Base-by-base conservation (phyloP, 2,797 vertebrate species). In the Thamnophis elegans region DNA sequence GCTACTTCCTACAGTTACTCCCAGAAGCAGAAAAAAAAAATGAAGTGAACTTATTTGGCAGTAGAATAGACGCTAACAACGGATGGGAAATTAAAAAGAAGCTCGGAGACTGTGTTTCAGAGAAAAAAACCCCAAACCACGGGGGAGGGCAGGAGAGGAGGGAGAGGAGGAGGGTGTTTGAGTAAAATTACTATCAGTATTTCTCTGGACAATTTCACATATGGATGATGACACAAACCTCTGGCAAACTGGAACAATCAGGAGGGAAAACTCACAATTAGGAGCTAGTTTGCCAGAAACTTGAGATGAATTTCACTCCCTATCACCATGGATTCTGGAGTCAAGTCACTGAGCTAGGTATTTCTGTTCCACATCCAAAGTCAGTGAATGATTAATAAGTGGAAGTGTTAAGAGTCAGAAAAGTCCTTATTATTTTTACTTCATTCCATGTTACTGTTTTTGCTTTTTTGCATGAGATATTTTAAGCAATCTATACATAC, bases 1-100 rank as follows among this genome's bases (percentile, higher is more conserved):
- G 95, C 97, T 90, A 95, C 97, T 93, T 97, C 97, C 94, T 99
- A 98, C 96, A 98, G 93, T 97, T 99, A 98, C 96, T 96, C 98
- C 4, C 98, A 98, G 90, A 98, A 99, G 98, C 65, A 32, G n/a
- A 62, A 62, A 32, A 62, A 91, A 62, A 86, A 91, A 32, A 51
- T 51, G 86, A 65, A 20, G 26, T 25, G 18, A 85, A n/a, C n/a
- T 51, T 20, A 20, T 88, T 78, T 92, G 47, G 32, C 54, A 51
- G 32, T 56, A 59, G 28, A 51, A 10, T 54, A 36, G 36, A 32
- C 26, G 59, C 36, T 47, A 68, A 87, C 18, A 68, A 42, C 1
- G 20, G 65, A 32, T 87, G 85, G 8, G 55, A 91, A 91, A 87
- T 14, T 20, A 5, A n/a, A 59, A 16, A 25, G 60, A 42, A 14